Evolutionary conservation across 2,797 vertebrate genomes (phyloP), one percentile per base, ranked within the genome.

Genomic region (Phoebastria nigripes): DNA sequence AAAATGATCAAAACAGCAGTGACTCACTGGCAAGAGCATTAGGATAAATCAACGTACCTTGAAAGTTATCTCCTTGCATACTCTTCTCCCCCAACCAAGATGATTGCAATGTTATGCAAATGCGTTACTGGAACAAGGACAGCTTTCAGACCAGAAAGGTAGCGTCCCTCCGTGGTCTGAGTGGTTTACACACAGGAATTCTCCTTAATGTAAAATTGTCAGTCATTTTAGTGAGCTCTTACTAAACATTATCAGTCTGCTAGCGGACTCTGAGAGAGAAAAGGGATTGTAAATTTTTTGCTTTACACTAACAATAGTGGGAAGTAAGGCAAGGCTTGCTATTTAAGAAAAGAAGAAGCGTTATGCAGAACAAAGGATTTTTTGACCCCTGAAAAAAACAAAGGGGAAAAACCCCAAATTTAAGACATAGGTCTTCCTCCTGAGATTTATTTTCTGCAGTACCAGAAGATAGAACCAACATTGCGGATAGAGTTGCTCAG

Each of bases 1-100:
- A 76, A 78, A 96, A 92, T 52, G 55, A 96, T 97, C 89, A 92
- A 95, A 95, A 74, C 92, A 84, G 62, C 55, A 88, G 35, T 93
- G 90, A 96, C 71, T 96, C 93, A 95, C 73, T 74, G 49, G 90
- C 70, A 95, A 82, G 52, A 95, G 65, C 89, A 92, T 88, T 80
- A 88, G 66, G 91, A 94, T 87, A 95, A 96, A 93, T 76, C 6
- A 3, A 47, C 5, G 1, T 88, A 81, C 66, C 77, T 92, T 95
- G 78, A 77, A 93, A 91, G 66, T 83, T 79, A 87, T 25, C 93
- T 96, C 37, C 63, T 67, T 56, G 67, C 63, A 78, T 31, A 55
- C 46, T 96, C 83, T 78, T 92, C 69, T 93, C 70, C 56, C 82
- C n/a, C 62, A 91, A 6, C n/a, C 59, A 71, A 67, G 66, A 89